These are phyloP conservation scores for Engraulis encrasicolus DNA, from an alignment of 2,113 vertebrate species.

Conservation along the genomic window DNA sequence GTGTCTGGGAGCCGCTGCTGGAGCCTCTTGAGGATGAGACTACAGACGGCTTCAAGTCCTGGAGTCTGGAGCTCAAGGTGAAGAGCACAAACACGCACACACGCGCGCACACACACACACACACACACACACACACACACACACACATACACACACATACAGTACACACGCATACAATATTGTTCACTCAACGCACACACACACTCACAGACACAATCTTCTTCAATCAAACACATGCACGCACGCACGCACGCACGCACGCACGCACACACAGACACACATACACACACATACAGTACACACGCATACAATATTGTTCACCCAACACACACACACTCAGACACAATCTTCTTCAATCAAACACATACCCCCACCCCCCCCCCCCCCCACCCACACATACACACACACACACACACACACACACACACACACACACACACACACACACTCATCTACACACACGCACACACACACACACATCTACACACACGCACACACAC, in stretches of 20 bases:
- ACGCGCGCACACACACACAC: constrained; percentile 7
- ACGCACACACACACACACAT: not conserved
- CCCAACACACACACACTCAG: not conserved
- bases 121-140: not conserved
- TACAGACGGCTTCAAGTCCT: constrained; percentile 87
- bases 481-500: not conserved
- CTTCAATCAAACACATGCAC: not conserved
- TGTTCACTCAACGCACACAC: too few species aligned
- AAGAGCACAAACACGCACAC: too few species aligned
- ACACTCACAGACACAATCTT: not conserved
- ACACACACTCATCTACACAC: not conserved
- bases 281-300: not conserved
- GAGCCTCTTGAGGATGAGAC: constrained; percentile 92
- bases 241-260: not conserved
- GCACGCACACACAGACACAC: not conserved
- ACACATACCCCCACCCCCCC: not conserved
- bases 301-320: too few species aligned
- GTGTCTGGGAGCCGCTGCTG: constrained; percentile 96
- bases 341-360: not conserved
- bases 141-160: not conserved
- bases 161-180: not conserved
- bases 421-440: not conserved
- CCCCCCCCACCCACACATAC: not conserved
- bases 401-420: not conserved
- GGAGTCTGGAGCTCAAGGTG: constrained; percentile 91